phyloP scores from a whole-genome alignment of 1,140 invertebrate species.

The Lasioglossum baleicum region DNA sequence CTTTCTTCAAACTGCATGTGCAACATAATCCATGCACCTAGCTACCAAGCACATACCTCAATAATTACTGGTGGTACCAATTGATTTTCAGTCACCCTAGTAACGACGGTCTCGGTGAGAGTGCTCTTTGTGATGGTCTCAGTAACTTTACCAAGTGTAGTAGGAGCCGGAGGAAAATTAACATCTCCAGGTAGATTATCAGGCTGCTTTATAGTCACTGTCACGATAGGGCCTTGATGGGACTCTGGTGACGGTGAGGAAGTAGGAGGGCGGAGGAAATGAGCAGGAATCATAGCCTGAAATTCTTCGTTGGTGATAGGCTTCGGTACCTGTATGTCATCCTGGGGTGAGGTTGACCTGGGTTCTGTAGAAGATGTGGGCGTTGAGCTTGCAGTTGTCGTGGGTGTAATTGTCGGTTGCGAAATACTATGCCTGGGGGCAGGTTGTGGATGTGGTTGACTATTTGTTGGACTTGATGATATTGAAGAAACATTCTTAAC shows the following conservation, averaged over 20 bases:
- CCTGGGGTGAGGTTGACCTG: constrained; percentile 70
- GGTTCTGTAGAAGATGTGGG: constrained; percentile 55
- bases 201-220: constrained; percentile 87
- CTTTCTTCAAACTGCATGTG: no score
- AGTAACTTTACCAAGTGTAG: constrained; percentile 90
- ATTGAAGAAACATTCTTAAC: constrained; percentile 45
- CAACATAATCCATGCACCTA: constrained; percentile 53
- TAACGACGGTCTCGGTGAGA: constrained; percentile 95
- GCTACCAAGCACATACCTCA: constrained; percentile 85
- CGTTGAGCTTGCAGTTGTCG: constrained; percentile 50
- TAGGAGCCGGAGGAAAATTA: constrained; percentile 90
- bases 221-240: constrained; percentile 82
- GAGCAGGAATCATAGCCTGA: constrained; percentile 95
- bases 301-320: constrained; percentile 95
- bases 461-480: constrained; percentile 49
- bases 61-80: constrained; percentile 89
- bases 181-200: constrained; percentile 81
- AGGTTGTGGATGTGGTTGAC: constrained; percentile 69
- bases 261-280: constrained; percentile 86
- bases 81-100: constrained; percentile 94
- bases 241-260: constrained; percentile 79
- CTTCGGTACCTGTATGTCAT: constrained; percentile 84
- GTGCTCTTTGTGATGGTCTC: constrained; percentile 96
- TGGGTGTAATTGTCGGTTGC: constrained; percentile 67
- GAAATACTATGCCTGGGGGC: constrained; percentile 74